Conservation (phyloP, 2,797 vertebrate species). For the Gymnoscopelus microlampas region DNA sequence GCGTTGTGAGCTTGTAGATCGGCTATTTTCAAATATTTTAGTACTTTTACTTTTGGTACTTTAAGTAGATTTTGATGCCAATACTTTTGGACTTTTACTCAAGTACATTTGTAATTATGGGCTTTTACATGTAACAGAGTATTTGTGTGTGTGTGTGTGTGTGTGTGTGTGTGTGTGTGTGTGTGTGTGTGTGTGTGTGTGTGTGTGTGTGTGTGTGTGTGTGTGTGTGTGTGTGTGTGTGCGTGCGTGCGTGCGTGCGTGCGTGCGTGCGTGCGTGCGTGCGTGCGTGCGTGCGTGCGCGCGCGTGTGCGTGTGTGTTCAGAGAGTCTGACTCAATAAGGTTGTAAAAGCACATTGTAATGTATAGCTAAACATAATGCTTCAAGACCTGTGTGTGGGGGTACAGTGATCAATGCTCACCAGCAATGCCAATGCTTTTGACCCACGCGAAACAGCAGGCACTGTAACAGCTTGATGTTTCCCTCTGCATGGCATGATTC, state of each 20-base stretch:
- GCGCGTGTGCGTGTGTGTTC: constrained; percentile 7
- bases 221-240: constrained; percentile 4
- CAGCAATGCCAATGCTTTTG: neutral
- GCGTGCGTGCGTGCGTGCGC: constrained; percentile 13
- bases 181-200: neutral
- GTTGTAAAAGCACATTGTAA: constrained; percentile 40
- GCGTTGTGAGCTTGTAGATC: too few species aligned
- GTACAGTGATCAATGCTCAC: constrained; percentile 12
- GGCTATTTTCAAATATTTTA: too few species aligned
- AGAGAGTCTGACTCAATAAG: constrained; percentile 12
- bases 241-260: constrained; percentile 5
- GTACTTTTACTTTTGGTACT: too few species aligned
- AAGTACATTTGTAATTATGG: too few species aligned
- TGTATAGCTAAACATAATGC: constrained; percentile 19
- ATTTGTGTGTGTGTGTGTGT: neutral
- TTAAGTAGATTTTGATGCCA: too few species aligned
- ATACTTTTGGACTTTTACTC: too few species aligned
- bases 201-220: constrained; percentile 6
- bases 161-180: constrained; percentile 4
- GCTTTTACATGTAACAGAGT: too few species aligned
- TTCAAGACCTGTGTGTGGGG: constrained; percentile 16
- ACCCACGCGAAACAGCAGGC: constrained; percentile 15
- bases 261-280: constrained; percentile 9
- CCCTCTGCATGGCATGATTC: neutral
- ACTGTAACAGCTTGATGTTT: neutral